A percentile compares a stretch with the other conserved stretches of the same genome.
Evolutionary conservation across 2,797 vertebrate species (phyloP).

Genomic region (Linurgus olivaceus): DNA sequence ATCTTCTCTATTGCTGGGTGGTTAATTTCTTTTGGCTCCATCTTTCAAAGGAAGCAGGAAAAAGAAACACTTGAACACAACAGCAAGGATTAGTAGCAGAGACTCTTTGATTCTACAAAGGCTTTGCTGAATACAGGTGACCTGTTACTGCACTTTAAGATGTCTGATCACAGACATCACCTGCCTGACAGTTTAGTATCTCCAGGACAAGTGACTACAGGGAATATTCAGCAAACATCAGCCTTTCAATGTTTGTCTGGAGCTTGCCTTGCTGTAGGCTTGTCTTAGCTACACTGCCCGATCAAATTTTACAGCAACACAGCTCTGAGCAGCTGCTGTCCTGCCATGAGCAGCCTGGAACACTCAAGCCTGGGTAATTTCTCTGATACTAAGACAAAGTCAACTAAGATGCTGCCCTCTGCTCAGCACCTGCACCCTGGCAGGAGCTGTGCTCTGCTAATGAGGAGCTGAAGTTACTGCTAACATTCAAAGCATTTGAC

Average conservation of each 20-base stretch:
- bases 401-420: not conserved
- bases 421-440: not conserved
- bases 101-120: not conserved
- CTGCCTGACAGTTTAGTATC: not conserved
- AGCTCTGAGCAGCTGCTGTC: not conserved
- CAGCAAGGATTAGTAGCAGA: not conserved
- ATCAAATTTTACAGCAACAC: not conserved
- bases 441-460: not conserved
- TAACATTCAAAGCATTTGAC: not conserved
- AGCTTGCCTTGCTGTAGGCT: not conserved
- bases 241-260: not conserved
- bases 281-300: not conserved
- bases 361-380: not conserved
- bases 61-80: not conserved
- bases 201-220: not conserved
- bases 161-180: not conserved
- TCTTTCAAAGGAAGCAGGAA: not conserved
- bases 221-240: not conserved
- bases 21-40: not conserved
- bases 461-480: not conserved
- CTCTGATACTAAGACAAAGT: not conserved
- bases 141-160: not conserved
- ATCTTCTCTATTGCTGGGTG: not conserved
- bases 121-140: accelerated
- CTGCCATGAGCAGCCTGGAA: not conserved